Evolutionary conservation across 2,113 vertebrate genomes (phyloP), one percentile per base, ranked within the genome.

Genomic region (Beaufortia kweichowensis): DNA sequence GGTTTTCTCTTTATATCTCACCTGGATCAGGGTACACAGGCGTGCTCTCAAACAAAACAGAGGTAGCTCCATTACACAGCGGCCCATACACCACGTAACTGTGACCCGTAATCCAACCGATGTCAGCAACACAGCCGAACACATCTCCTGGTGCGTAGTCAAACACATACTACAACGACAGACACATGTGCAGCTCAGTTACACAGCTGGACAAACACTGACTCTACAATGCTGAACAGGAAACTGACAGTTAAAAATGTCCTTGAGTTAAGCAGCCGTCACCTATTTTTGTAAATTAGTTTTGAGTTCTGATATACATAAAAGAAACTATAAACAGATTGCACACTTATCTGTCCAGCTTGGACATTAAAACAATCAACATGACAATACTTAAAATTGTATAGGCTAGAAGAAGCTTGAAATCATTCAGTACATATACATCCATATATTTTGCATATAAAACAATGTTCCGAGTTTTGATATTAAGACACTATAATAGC

Each of bases 31-130:
- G 96, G 77, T 97, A 97, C 26, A 93, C 85, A 0, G 96, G 96
- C 24, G 95, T 96, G 84, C 96, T 97, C 86, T 98, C 95, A 74
- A 97, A 98, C 71, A 98, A 92, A 55, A 98, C 92, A 0, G 91
- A 95, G 64, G 96, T 97, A 74, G 91, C 94, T 64, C 95, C 95
- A 0, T 97, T 98, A 82, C 94, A 94, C 65, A 97, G 94, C 0
- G 95, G 95, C 33, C 95, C 95, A 7, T 98, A 98, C 1, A 97
- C 95, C 79, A 98, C 95, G 8, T 97, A 97, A 85, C 93, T 97
- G 78, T 97, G 96, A 68, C 96, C 96, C 0, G 95, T 98, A 69
- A 98, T 95, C 95, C 96, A 98, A 78, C 96, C 95, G n/a, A 97
- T 90, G 83, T 98, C 96, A 0, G 96, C 96, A 83, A 97, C 88